Conservation (phyloP, 1,140 invertebrate species). For the Anastrepha obliqua region DNA sequence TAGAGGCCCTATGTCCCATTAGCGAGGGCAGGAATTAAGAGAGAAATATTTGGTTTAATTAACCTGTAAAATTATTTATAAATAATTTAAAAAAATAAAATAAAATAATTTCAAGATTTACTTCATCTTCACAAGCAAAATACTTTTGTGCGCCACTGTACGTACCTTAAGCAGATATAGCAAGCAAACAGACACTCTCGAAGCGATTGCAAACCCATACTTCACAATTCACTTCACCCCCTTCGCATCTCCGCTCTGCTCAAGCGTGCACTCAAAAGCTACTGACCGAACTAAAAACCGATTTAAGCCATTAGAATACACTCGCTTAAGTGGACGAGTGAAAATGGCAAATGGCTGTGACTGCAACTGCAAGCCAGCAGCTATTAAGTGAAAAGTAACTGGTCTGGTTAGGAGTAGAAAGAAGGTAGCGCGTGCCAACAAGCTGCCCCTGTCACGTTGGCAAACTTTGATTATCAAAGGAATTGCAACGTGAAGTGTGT, state of each 20-base stretch:
- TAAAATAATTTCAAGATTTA: too few relatives aligned
- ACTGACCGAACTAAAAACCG: neutral
- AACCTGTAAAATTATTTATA: too few relatives aligned
- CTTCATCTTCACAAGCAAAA: too few relatives aligned
- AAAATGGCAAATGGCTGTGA: neutral
- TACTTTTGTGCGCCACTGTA: too few relatives aligned
- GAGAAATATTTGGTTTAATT: too few relatives aligned
- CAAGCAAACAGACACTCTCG: neutral
- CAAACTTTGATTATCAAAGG: constrained; percentile 11
- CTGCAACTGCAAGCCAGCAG: neutral
- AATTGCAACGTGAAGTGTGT: neutral
- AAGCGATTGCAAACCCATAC: neutral
- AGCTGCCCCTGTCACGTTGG: neutral
- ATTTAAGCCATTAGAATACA: neutral
- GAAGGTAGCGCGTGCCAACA: neutral
- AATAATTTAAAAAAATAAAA: too few relatives aligned
- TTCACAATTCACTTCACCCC: too few relatives aligned
- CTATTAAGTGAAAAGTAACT: neutral
- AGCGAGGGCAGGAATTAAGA: too few relatives aligned
- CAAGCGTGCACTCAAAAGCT: neutral
- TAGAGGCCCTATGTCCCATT: too few relatives aligned
- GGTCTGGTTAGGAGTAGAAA: neutral
- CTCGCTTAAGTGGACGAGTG: neutral
- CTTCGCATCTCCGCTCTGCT: neutral
- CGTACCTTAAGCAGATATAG: neutral